phyloP scores from a whole-genome alignment of 2,797 vertebrate species.

The Myiotriccus ornatus region DNA sequence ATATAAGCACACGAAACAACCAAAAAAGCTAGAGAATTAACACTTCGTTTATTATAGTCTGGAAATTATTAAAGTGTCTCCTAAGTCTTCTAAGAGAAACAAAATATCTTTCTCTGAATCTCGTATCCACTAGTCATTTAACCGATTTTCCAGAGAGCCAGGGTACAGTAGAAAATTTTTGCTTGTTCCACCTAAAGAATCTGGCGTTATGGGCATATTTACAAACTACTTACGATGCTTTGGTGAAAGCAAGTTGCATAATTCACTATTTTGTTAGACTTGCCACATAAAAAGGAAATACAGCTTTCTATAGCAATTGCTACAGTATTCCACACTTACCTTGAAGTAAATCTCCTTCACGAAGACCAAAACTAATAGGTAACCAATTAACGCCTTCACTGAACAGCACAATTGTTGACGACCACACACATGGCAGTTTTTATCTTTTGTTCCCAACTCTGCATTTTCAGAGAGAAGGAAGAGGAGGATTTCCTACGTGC shows the following conservation, averaged over 20 bases:
- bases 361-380: neutral
- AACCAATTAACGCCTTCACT: neutral
- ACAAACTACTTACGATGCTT: neutral
- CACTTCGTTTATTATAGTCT: neutral
- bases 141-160: neutral
- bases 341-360: neutral
- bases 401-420: neutral
- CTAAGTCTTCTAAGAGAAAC: neutral
- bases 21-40: neutral
- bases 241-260: slow-evolving; percentile 21
- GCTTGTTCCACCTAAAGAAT: neutral
- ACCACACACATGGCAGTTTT: neutral
- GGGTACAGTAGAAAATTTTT: neutral
- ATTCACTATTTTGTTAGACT: slow-evolving; percentile 28
- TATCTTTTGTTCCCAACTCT: neutral
- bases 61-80: neutral
- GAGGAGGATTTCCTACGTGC: neutral
- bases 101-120: neutral
- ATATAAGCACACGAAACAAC: neutral
- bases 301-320: neutral
- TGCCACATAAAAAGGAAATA: neutral
- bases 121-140: neutral
- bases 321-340: neutral
- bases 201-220: slow-evolving; percentile 41
- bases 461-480: neutral